Evolutionary conservation across 2,113 vertebrate genomes (phyloP), one percentile per base, ranked within the genome.

Genomic region (Spea multiplicata): DNA sequence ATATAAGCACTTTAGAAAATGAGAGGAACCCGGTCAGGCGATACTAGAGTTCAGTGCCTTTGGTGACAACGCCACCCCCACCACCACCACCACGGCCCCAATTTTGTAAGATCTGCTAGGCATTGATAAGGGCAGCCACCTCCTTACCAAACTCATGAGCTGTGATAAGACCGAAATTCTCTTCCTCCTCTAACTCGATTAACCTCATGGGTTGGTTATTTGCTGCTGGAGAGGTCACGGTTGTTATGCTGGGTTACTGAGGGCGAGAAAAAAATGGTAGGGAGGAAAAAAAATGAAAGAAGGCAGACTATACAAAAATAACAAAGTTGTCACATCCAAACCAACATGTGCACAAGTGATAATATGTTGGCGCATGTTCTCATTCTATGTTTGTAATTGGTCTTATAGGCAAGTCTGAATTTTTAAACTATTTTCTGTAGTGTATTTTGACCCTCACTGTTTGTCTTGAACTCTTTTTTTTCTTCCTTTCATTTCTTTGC

Each of bases 151-250:
- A 7, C 17, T 13, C 44, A 30, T 8, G 12, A 78, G 49, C 48
- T 53, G 17, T 69, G 70, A 79, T 80, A 80, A 80, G 77, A 13
- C 49, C 73, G 7, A 59, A 44, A 12, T 6, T 65, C 53, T 66
- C 49, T 59, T 30, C 74, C 45, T 66, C 65, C 73, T 52, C 44
- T 4, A 66, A 8, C 6, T 13, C 46, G 9, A 70, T 65, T n/a
- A n/a, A 10, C 59, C 69, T 66, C 69, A 44, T 44, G 3, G 59
- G 1, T 66, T 48, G 13, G 13, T 14, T 30, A 47, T 30, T 8
- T 3, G 65, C 57, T 45, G 8, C 6, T 73, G 44, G 61, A 6
- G 77, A 80, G 71, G 61, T 73, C 70, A 48, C 70, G 73, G 77
- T 71, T 80, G 77, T 73, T 73, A 6, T 75, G 1, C 67, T 71